Evolutionary conservation across 2,888 invertebrate species (phyloP), one percentile per base, ranked within the genome.

Genomic region (Macrosiphum euphorbiae): DNA sequence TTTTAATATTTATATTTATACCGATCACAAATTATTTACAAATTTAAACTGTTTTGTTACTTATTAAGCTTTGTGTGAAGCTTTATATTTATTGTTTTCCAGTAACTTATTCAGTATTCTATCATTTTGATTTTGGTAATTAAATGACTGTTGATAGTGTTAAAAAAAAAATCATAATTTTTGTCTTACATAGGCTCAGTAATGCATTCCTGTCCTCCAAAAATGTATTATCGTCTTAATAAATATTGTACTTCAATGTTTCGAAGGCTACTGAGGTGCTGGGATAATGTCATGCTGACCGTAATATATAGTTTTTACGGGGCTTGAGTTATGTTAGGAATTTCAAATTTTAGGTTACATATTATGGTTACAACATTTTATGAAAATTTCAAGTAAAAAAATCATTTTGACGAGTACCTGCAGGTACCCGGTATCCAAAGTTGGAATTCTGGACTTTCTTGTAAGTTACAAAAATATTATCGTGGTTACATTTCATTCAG

Each of bases 31-130:
- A 20, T 78, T 35, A 67, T 67, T 35, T 67, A 35, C 67, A 67
- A 67, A 16, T 35, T 55, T 26, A 35, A 78, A 78, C 35, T n/a
- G 78, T 78, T 78, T 78, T 78, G 67, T 67, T 67, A 67, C 67
- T 28, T 78, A 35, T 78, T 78, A 78, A 78, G 78, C 78, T 78
- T 78, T 67, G 67, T 67, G 13, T 67, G n/a, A 67, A 67, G 67
- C 67, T 67, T 78, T 78, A 16, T 78, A 78, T 35, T 78, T 58
- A 26, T 58, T 78, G 35, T 78, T 67, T 78, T 78, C n/a, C 78
- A 35, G 35, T 78, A 35, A 78, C 78, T 78, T n/a, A 67, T 78
- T 78, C 78, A 78, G 78, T 78, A 78, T 35, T 78, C 78, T 35
- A 78, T 35, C 35, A 78, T 78, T 35, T 35, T 67, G n/a, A 35